A percentile compares a stretch with the other conserved stretches of the same genome.
phyloP scores from a whole-genome alignment of 2,888 invertebrate genomes.

The Andrena dorsata region DNA sequence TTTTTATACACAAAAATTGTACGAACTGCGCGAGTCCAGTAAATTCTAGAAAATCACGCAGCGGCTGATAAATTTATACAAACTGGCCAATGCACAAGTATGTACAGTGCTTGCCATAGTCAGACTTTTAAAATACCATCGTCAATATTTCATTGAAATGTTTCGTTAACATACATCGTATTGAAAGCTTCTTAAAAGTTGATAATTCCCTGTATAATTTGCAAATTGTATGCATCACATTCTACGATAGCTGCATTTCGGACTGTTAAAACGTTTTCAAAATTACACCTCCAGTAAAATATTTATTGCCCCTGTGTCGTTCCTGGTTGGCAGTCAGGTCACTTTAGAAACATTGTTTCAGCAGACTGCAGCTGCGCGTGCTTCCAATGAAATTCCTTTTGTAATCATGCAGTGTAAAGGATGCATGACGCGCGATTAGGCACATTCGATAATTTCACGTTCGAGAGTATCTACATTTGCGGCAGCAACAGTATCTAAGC shows the following conservation, averaged over 20 bases:
- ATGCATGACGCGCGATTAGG: slow-evolving; percentile 12
- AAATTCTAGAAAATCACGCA: not conserved
- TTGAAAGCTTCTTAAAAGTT: slow-evolving; percentile 1
- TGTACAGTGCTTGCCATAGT: slow-evolving; percentile 1
- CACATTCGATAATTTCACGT: slow-evolving; percentile 26
- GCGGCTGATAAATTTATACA: not conserved
- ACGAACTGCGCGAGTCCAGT: too few relatives aligned
- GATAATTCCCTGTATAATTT: not conserved
- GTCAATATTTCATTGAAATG: slow-evolving; percentile 9
- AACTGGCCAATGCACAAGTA: slow-evolving; percentile 19
- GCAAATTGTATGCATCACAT: slow-evolving; percentile 16
- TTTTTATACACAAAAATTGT: slow-evolving; percentile 12
- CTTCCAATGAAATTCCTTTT: slow-evolving; percentile 1
- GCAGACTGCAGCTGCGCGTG: slow-evolving; percentile 44
- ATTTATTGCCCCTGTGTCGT: slow-evolving; percentile 8
- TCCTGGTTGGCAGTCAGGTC: slow-evolving; percentile 17
- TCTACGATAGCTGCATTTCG: not conserved
- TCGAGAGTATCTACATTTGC: slow-evolving; percentile 16
- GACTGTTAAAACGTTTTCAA: not conserved
- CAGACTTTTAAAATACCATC: slow-evolving; percentile 19
- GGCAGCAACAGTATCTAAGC: slow-evolving; percentile 35
- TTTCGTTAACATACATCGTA: not conserved
- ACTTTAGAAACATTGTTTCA: slow-evolving; percentile 40
- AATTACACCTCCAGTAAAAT: not conserved
- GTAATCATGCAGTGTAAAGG: slow-evolving; percentile 9